Conservation (phyloP, 2,113 vertebrate genomes). For the Hipposideros armiger region DNA sequence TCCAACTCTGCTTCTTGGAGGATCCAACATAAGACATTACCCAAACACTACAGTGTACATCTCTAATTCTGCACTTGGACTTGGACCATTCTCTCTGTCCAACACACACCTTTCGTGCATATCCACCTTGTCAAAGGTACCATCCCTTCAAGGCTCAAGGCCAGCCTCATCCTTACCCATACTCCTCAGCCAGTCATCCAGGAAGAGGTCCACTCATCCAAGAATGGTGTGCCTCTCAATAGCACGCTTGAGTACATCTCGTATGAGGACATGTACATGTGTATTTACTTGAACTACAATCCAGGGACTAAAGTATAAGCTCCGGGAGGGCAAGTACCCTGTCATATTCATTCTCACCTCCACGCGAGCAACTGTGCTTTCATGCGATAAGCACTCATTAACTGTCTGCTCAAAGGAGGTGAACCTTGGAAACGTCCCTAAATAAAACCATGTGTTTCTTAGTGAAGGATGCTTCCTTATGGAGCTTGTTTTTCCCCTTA, state of each 20-base stretch:
- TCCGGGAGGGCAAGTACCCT: neutral
- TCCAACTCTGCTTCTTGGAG: neutral
- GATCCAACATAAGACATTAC: neutral
- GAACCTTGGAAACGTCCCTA: neutral
- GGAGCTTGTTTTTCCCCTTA: constrained; percentile 54
- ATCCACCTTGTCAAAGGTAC: neutral
- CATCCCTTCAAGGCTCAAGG: neutral
- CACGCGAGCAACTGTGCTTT: neutral
- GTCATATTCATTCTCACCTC: neutral
- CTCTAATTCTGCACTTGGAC: too few species aligned
- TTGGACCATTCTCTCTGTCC: neutral
- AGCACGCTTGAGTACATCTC: neutral
- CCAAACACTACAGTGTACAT: neutral
- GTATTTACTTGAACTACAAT: neutral
- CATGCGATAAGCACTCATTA: neutral
- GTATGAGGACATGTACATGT: neutral
- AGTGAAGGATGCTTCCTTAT: accelerated
- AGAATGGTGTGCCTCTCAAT: neutral
- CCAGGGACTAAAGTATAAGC: neutral
- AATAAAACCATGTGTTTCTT: constrained; percentile 34
- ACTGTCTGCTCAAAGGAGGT: neutral
- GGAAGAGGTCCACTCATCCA: neutral
- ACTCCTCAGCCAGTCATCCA: too few species aligned
- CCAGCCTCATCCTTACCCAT: neutral
- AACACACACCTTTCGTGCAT: neutral